A percentile compares a stretch with the other conserved stretches of the same genome.
phyloP scores from a whole-genome alignment of 2,888 invertebrate species.

The Ganaspis brasiliensis region DNA sequence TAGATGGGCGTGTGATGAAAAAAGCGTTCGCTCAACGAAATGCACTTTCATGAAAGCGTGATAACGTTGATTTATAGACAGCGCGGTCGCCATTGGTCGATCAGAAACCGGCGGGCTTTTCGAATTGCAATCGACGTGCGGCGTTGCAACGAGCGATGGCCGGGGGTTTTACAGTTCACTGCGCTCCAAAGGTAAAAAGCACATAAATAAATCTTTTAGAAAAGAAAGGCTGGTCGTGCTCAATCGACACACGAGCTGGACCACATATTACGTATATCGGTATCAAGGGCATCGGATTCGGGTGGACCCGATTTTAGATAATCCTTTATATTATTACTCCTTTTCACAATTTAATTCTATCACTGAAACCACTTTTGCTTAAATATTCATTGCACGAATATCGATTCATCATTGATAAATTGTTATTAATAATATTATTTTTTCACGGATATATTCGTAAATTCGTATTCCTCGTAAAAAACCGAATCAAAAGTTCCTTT shows the following conservation, averaged over 20 bases:
- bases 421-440: too few species aligned
- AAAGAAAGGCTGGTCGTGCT: conserved; percentile 77
- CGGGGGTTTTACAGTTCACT: conserved; percentile 69
- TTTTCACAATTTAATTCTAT: neutral
- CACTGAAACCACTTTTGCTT: neutral
- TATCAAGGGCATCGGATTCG: conserved; percentile 51
- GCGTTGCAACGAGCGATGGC: conserved; percentile 71
- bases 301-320: conserved; percentile 10
- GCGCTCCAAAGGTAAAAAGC: conserved; percentile 72
- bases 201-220: conserved; percentile 78
- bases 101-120: conserved; percentile 64
- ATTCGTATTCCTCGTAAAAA: too few species aligned
- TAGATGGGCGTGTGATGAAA: neutral
- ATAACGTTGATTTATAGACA: conserved; percentile 57
- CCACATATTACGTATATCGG: conserved; percentile 79
- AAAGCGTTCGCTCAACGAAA: conserved; percentile 41
- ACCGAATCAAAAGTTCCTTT: too few species aligned
- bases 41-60: conserved; percentile 59
- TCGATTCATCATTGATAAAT: too few species aligned
- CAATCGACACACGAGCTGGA: conserved; percentile 69
- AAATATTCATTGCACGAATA: too few species aligned
- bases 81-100: conserved; percentile 58
- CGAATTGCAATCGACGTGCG: conserved; percentile 67
- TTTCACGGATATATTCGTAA: too few species aligned
- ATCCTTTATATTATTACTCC: neutral